Conservation (phyloP, 2,888 invertebrate species). For the Drosophila buzzatii region DNA sequence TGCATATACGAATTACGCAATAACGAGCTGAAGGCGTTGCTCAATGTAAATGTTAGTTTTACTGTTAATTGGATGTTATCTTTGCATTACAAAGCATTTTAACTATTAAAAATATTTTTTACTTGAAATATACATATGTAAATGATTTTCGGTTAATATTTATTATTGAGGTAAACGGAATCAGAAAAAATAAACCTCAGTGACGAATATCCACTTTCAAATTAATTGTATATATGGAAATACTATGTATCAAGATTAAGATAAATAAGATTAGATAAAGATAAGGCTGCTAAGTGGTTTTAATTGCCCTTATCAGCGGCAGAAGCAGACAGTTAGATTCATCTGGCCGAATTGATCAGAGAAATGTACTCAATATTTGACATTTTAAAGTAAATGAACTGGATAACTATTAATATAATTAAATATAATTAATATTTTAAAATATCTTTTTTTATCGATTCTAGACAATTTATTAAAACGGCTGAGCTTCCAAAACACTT, state of each 20-base stretch:
- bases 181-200: not conserved
- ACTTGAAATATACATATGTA: not conserved
- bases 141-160: not conserved
- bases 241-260: not conserved
- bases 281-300: slow-evolving; percentile 7
- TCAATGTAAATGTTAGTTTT: slow-evolving; percentile 9
- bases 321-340: not conserved
- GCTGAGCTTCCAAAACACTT: not conserved
- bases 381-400: too few species aligned
- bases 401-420: too few species aligned
- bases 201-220: slow-evolving; percentile 1
- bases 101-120: not conserved
- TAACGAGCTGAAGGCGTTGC: slow-evolving; percentile 42
- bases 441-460: not conserved
- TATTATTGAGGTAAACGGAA: slow-evolving; percentile 4
- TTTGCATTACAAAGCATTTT: not conserved
- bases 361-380: not conserved
- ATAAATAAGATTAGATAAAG: not conserved
- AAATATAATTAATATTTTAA: not conserved
- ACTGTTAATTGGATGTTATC: slow-evolving; percentile 5
- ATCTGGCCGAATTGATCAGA: not conserved
- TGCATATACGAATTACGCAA: slow-evolving; percentile 53
- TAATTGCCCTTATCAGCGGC: slow-evolving; percentile 22
- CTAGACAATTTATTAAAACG: not conserved
- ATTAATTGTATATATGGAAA: not conserved